Evolutionary conservation across 2,888 invertebrate species (phyloP), one percentile per base, ranked within the genome.

Genomic region (Apotomis betuletana): DNA sequence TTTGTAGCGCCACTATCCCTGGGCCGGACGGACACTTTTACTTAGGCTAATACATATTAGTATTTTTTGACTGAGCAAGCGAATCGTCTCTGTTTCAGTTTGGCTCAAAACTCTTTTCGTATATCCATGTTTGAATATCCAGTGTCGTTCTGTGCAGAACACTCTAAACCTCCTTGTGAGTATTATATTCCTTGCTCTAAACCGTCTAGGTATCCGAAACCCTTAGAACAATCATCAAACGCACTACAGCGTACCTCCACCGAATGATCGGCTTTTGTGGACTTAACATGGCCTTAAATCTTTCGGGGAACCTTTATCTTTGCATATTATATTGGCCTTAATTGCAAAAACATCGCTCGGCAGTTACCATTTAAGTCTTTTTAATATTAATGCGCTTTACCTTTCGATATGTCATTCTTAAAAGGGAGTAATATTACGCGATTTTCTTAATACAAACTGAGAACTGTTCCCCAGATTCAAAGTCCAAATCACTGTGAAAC

Each of bases 311-410:
- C 36, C 57, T 52, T 64, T 67, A 64, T 67, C 64, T 63, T 44
- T 70, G 63, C 63, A 61, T 70, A 67, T 63, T 27, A 70, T 70
- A 70, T 70, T 59, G 54, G 55, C 74, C 54, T 70, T 58, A 70
- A 73, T 67, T 67, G 69, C 44, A 57, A 71, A 67, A 65, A 67
- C 68, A 72, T 72, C 70, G 69, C 64, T 69, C 44, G 54, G 67
- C 67, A 70, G 74, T 74, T 76, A 74, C 27, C 64, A 60, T 57
- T 62, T 55, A 65, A 65, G 65, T 27, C 64, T 55, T 54, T 64
- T 64, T 55, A 64, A 55, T 64, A 64, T 64, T 54, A 44, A 64
- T 64, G 44, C 54, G 12, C 5, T 12, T 59, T 13, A 41, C 38
- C 55, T 44, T 64, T 54, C 36, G 6, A 58, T 0, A 57, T 27